Base-by-base conservation (phyloP, 2,113 vertebrate species). In the Neopipo cinnamomea region DNA sequence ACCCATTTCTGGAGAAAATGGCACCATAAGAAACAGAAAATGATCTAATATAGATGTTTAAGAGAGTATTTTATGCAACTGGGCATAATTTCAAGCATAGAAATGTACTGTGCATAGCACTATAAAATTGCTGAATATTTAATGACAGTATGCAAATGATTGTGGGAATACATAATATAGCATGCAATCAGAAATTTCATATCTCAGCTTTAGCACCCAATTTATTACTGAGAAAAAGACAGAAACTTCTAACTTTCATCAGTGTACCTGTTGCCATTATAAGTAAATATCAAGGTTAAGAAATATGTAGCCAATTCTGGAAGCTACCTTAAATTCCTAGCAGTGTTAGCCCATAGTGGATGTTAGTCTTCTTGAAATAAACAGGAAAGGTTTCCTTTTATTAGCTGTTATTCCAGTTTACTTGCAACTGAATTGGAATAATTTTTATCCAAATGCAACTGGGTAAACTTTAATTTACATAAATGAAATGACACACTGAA, bases 301-400 rank as follows among this genome's bases (percentile, higher is more conserved):
- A 75, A 88, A 49, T 55, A 76, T 1, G 41, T 33, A 66, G 88
- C 63, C 92, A 91, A 39, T 83, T 91, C 88, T 90, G 94, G 86
- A 95, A 97, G 49, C 58, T 86, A 14, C 73, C 55, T 58, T 68
- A 75, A 92, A 95, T 93, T 93, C 49, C 65, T 90, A 47, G 30
- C 39, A 53, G 31, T 83, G 46, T 74, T 87, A 76, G 50, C 41
- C 49, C 20, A 4, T 35, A 59, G 44, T 15, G 21, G n/a, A 37
- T 92, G 61, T 91, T 81, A 70, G 44, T 61, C 31, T 65, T 33
- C 63, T 88, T 23, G 12, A 87, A 92, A 83, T 59, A 77, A 97
- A 85, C 68, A 82, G 56, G 93, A 93, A 96, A 88, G 1, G 8
- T 71, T 91, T 91, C 33, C 8, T 95, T 96, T 97, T 97, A 92